phyloP scores from a whole-genome alignment of 2,888 invertebrate species.

The Lasioglossum leucozonium region DNA sequence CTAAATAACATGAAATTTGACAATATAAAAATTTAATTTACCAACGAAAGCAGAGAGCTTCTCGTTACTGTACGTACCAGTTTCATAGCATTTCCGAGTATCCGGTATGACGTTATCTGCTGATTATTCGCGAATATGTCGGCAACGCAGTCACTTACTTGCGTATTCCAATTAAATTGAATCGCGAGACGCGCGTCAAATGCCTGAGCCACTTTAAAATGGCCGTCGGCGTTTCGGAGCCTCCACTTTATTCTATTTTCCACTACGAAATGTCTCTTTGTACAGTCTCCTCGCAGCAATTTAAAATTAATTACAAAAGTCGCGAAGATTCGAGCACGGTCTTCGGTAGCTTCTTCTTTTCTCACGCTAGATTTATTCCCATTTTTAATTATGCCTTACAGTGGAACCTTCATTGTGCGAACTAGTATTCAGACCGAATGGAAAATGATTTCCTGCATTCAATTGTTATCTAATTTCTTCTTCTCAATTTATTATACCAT shows the following conservation, averaged over 20 bases:
- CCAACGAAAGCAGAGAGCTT: neutral
- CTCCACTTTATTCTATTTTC: constrained; percentile 40
- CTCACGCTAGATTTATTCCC: constrained; percentile 29
- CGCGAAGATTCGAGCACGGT: constrained; percentile 35
- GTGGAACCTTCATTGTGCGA: neutral
- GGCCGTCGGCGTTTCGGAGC: constrained; percentile 32
- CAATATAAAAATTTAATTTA: neutral
- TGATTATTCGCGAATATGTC: neutral
- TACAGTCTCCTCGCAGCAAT: constrained; percentile 36
- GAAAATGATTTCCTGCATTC: neutral
- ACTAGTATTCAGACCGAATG: neutral
- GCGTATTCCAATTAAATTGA: constrained; percentile 62
- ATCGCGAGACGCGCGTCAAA: constrained; percentile 50
- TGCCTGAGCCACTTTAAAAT: constrained; percentile 60
- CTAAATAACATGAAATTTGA: too few species aligned
- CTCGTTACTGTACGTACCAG: neutral
- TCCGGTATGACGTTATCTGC: neutral
- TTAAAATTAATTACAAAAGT: constrained; percentile 69
- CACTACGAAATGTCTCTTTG: constrained; percentile 39
- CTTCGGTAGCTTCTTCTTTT: constrained; percentile 27
- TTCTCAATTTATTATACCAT: neutral
- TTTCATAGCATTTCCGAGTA: neutral
- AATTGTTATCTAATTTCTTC: neutral
- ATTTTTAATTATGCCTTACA: constrained; percentile 15
- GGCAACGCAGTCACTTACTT: neutral